Percentiles rank a stretch among this genome's conserved stretches.
Evolutionary conservation across 2,888 invertebrate genomes (phyloP).

Genomic region (Eupithecia vulgata): DNA sequence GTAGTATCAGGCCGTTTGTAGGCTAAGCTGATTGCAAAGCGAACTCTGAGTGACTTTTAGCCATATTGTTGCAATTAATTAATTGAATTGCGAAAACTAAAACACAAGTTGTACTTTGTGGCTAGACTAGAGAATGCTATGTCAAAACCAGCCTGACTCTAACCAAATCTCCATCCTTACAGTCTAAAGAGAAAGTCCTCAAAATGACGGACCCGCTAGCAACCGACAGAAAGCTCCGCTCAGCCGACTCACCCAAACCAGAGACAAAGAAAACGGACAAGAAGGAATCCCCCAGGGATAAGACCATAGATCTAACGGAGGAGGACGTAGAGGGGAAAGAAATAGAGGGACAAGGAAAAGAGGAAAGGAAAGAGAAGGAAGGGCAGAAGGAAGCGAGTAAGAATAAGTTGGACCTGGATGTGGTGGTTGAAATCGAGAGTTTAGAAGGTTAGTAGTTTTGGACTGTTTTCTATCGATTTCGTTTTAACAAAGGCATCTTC

Average conservation of each 20-base stretch:
- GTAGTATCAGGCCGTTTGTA: too few species aligned
- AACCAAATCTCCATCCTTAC: conserved; percentile 34
- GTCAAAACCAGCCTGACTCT: not conserved
- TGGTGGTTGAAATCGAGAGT: conserved; percentile 57
- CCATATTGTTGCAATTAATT: too few species aligned
- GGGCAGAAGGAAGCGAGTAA: conserved; percentile 42
- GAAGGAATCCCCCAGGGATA: conserved; percentile 28
- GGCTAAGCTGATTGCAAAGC: too few species aligned
- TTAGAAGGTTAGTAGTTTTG: conserved; percentile 55
- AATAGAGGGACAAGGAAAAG: conserved; percentile 27
- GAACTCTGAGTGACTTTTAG: too few species aligned
- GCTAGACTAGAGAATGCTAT: not conserved
- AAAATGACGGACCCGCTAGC: conserved; percentile 64
- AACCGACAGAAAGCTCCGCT: conserved; percentile 69
- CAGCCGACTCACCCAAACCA: conserved; percentile 70
- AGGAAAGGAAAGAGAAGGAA: conserved; percentile 26
- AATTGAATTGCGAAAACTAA: too few species aligned
- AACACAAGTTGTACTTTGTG: not conserved
- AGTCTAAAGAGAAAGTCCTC: conserved; percentile 73
- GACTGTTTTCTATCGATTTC: not conserved
- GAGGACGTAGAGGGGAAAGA: conserved; percentile 36
- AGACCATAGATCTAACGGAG: conserved; percentile 16
- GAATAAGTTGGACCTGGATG: conserved; percentile 57
- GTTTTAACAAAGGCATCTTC: too few species aligned
- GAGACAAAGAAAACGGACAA: conserved; percentile 47